A percentile compares a stretch with the other conserved stretches of the same genome.
These are phyloP conservation scores for Scarus forsteni DNA, from an alignment of 2,797 vertebrate genomes.

Conservation along the genomic window DNA sequence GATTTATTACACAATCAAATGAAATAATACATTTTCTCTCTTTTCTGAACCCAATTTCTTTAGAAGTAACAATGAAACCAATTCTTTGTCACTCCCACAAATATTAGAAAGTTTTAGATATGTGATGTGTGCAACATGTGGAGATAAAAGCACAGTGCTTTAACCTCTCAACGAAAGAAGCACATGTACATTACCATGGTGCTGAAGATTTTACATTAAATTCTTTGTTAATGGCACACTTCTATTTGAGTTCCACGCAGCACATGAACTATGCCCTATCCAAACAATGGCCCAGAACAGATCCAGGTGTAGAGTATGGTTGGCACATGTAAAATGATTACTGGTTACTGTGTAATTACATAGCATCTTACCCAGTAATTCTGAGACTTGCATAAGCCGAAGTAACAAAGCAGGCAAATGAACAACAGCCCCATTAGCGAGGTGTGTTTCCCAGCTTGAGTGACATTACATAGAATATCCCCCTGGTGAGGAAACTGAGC, in stretches of 20 bases:
- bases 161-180: background rate
- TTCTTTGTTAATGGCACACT: background rate
- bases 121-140: background rate
- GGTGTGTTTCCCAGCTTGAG: conserved; percentile 4
- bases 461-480: conserved; percentile 35
- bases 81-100: background rate
- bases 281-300: background rate
- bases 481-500: conserved; percentile 36
- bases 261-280: background rate
- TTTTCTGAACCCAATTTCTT: too few relatives aligned
- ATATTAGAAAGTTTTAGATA: background rate
- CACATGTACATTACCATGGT: too few relatives aligned
- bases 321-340: conserved; percentile 24
- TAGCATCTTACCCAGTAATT: conserved; percentile 27
- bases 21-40: too few relatives aligned
- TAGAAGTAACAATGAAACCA: too few relatives aligned
- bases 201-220: background rate
- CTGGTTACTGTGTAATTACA: conserved; percentile 18
- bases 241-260: background rate
- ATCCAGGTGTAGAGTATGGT: background rate
- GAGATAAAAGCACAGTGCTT: background rate
- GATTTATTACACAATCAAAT: too few relatives aligned
- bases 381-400: conserved; percentile 1
- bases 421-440: conserved; percentile 18
- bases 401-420: conserved; percentile 25